These are phyloP conservation scores for Eueremaeus valkanovi DNA, from an alignment of 2,888 invertebrate genomes.

Conservation along the genomic window DNA sequence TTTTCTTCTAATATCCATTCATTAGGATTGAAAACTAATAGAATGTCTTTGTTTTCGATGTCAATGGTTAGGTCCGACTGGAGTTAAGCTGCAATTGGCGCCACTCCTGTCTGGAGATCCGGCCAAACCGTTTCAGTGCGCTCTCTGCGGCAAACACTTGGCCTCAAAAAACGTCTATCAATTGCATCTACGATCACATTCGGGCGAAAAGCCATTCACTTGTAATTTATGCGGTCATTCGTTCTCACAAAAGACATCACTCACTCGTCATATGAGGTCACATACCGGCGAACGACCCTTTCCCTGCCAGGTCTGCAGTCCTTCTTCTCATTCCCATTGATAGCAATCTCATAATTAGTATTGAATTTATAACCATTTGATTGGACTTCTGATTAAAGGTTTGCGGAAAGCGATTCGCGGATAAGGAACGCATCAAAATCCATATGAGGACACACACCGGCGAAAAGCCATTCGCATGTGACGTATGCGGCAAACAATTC, in stretches of 20 bases:
- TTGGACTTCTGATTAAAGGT: slow-evolving; percentile 4
- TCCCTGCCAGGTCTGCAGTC: slow-evolving; percentile 47
- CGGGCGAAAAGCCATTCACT: slow-evolving; percentile 65
- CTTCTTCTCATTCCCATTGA: neutral
- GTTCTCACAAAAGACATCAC: slow-evolving; percentile 72
- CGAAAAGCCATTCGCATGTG: slow-evolving; percentile 48
- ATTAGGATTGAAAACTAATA: no score
- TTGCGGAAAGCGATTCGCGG: slow-evolving; percentile 48
- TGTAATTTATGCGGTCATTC: slow-evolving; percentile 68
- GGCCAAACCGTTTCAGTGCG: slow-evolving; percentile 47
- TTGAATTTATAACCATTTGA: neutral
- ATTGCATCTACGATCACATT: slow-evolving; percentile 65
- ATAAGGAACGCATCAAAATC: slow-evolving; percentile 48
- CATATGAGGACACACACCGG: slow-evolving; percentile 49
- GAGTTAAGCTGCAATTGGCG: slow-evolving; percentile 40
- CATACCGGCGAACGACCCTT: slow-evolving; percentile 51
- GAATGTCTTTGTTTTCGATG: no score
- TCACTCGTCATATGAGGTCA: slow-evolving; percentile 65
- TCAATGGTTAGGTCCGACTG: neutral
- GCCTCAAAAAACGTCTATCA: slow-evolving; percentile 48
- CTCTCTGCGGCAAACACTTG: slow-evolving; percentile 47
- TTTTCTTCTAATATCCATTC: no score
- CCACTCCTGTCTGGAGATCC: slow-evolving; percentile 47
- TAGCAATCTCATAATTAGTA: neutral
- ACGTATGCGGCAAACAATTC: slow-evolving; percentile 48